Evolutionary conservation across 2,113 vertebrate genomes (phyloP).

Genomic region (Prietella phreatophila): DNA sequence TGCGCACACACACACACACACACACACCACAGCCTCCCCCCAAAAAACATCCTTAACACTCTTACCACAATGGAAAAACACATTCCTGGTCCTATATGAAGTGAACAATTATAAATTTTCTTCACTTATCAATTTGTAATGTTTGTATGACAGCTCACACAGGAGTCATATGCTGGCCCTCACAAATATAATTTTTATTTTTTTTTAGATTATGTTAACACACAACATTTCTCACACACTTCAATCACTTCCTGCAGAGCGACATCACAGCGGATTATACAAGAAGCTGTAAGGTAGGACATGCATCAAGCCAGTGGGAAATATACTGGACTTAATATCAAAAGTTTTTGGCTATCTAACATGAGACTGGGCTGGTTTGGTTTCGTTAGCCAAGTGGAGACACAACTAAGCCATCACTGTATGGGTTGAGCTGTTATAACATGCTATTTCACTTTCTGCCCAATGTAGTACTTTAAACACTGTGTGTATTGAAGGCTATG

Average conservation of each 20-base stretch:
- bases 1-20: neutral
- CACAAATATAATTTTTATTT: too few relatives aligned
- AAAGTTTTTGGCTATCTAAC: too few relatives aligned
- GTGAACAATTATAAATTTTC: neutral
- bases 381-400: too few relatives aligned
- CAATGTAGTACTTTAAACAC: too few relatives aligned
- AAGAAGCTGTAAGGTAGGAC: neutral
- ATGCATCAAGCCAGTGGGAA: neutral
- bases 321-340: neutral
- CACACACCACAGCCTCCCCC: neutral
- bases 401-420: too few relatives aligned
- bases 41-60: neutral
- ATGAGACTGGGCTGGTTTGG: too few relatives aligned
- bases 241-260: neutral
- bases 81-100: neutral
- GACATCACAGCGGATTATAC: neutral
- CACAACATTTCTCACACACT: neutral
- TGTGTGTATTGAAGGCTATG: too few relatives aligned
- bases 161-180: neutral
- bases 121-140: neutral
- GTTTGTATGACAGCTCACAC: neutral
- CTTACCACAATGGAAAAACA: neutral
- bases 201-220: neutral
- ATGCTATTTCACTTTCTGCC: too few relatives aligned
- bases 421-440: too few relatives aligned